Conservation (phyloP, 1,140 invertebrate genomes). For the Rhizoglyphus robini region DNA sequence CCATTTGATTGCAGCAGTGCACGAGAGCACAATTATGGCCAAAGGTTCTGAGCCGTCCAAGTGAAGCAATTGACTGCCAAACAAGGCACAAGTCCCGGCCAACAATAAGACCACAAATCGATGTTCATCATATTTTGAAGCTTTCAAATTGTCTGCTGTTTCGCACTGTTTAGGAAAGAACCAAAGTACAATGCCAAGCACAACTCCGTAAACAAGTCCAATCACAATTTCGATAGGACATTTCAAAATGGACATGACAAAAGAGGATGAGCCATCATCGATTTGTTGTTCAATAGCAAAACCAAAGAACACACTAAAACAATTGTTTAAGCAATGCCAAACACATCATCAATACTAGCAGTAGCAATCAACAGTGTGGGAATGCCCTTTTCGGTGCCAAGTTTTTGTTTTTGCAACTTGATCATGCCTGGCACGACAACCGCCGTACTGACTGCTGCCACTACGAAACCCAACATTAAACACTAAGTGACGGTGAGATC, state of each 20-base stretch:
- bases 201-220: conserved; percentile 30
- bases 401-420: conserved; percentile 60
- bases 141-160: too few species aligned
- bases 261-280: background rate
- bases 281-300: background rate
- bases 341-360: conserved; percentile 69
- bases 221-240: conserved; percentile 32
- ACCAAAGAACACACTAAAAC: conserved; percentile 72
- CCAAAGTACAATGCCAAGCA: conserved; percentile 27
- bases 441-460: conserved; percentile 83
- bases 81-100: background rate
- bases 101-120: background rate
- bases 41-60: conserved; percentile 47
- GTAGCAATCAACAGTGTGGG: conserved; percentile 89
- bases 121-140: background rate
- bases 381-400: conserved; percentile 83
- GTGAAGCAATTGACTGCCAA: background rate
- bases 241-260: conserved; percentile 34
- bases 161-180: conserved; percentile 21
- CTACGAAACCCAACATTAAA: conserved; percentile 64
- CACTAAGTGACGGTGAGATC: conserved; percentile 72
- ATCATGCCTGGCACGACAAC: conserved; percentile 84
- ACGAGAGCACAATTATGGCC: conserved; percentile 65
- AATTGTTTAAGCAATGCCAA: conserved; percentile 66
- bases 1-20: conserved; percentile 48